phyloP scores from a whole-genome alignment of 1,140 invertebrate species.

The Ephestia elutella region DNA sequence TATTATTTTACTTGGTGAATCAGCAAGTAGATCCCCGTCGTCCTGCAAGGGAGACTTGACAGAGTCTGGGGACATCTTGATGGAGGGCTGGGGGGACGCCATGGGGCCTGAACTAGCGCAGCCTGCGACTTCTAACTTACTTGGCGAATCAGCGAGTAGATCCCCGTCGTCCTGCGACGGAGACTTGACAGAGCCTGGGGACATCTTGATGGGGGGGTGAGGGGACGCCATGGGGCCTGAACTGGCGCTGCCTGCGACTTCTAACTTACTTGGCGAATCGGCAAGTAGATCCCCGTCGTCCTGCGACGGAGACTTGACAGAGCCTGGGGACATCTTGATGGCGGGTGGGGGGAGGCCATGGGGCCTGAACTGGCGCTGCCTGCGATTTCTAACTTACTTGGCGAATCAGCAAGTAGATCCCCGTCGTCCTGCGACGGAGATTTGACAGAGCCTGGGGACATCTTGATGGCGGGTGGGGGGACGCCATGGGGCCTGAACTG shows the following conservation, averaged over 20 bases:
- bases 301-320: too few relatives aligned
- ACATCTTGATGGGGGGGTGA: slow-evolving; percentile 76
- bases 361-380: too few relatives aligned
- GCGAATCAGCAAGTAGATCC: too few relatives aligned
- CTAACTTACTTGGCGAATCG: too few relatives aligned
- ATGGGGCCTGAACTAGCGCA: slow-evolving; percentile 74
- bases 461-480: too few relatives aligned
- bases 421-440: too few relatives aligned
- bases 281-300: too few relatives aligned
- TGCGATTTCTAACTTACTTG: too few relatives aligned
- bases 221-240: slow-evolving; percentile 75
- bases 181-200: slow-evolving; percentile 75
- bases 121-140: slow-evolving; percentile 80
- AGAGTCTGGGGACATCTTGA: slow-evolving; percentile 73
- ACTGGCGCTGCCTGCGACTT: slow-evolving; percentile 71
- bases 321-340: too few relatives aligned
- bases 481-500: slow-evolving; percentile 75
- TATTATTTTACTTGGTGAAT: slow-evolving; percentile 87
- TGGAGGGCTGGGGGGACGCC: slow-evolving; percentile 76
- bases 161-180: slow-evolving; percentile 78
- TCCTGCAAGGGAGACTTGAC: slow-evolving; percentile 77
- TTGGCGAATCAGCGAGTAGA: slow-evolving; percentile 86
- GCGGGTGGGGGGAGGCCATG: too few relatives aligned
- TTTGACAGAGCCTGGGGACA: too few relatives aligned
- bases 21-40: slow-evolving; percentile 82